phyloP scores from a whole-genome alignment of 2,888 invertebrate species.

The Ennomos quercinarius region DNA sequence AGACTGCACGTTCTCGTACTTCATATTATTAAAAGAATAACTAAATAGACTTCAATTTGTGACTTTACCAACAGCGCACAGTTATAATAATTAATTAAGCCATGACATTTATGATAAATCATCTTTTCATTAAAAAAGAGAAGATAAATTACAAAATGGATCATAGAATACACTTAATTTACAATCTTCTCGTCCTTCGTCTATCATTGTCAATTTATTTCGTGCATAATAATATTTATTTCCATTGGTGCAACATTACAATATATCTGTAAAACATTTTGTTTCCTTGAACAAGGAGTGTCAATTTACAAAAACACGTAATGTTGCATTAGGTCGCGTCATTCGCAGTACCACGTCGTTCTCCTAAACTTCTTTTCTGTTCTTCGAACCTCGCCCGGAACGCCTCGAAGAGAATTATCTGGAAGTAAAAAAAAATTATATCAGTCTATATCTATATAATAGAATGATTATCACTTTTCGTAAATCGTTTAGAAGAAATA shows the following conservation, averaged over 20 bases:
- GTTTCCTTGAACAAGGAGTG: slow-evolving; percentile 26
- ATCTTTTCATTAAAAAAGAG: no score
- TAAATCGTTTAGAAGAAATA: neutral
- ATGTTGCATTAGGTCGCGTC: slow-evolving; percentile 46
- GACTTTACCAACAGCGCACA: neutral
- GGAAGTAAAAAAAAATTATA: slow-evolving; percentile 51
- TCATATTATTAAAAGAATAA: neutral
- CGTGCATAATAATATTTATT: neutral
- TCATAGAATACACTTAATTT: no score
- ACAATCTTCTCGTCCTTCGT: no score
- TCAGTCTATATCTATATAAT: no score
- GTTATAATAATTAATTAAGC: no score
- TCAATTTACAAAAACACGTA: slow-evolving; percentile 31
- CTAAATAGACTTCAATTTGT: neutral
- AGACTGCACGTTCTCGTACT: no score
- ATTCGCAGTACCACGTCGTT: slow-evolving; percentile 84
- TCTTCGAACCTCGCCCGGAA: slow-evolving; percentile 78
- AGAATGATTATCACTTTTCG: no score
- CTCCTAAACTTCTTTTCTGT: slow-evolving; percentile 70
- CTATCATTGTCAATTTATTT: no score
- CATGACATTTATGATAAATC: no score
- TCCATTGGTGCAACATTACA: slow-evolving; percentile 13
- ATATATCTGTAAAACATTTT: slow-evolving; percentile 1
- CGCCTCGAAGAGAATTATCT: slow-evolving; percentile 82
- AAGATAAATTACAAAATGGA: no score